Evolutionary conservation across 2,113 vertebrate species (phyloP), one percentile per base, ranked within the genome.

Genomic region (Salvelinus alpinus): DNA sequence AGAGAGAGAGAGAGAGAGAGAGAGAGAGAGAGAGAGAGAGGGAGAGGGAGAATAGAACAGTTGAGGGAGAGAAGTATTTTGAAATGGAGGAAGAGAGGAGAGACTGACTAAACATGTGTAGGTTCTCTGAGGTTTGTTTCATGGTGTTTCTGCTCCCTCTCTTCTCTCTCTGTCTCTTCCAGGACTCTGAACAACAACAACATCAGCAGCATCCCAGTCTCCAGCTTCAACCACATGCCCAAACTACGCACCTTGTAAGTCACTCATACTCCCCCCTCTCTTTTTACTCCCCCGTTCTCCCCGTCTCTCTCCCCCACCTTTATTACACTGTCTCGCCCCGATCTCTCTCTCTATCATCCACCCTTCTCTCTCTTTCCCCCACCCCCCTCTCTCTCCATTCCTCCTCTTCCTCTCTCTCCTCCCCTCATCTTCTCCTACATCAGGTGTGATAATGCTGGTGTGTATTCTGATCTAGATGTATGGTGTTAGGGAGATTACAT

Each of bases 141-240:
- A 54, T 82, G 65, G 73, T 54, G 38, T 81, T 2, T 44, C 38
- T 44, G 38, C 9, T 44, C 8, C 38, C 8, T 3, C 9, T 9
- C 38, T 44, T 11, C 8, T 38, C 38, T 75, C 75, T 80, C 78
- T 48, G 29, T 80, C 38, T 44, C 11, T 71, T 71, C 12, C 88
- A 99, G 98, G 91, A 99, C 98, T 0, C 91, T 99, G 90, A 99
- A 99, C 89, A 99, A 99, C 92, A 99, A 99, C 94, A 99, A 99
- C 82, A 97, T 99, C 92, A 97, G 93, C 85, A 91, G 93, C 89
- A 97, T 99, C 72, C 97, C 97, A 0, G 96, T 99, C 74, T 99
- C 97, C 90, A 99, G 98, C 91, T 99, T 99, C 93, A 99, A 99
- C 91, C 98, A 99, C 91, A 99, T 99, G 98, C 98, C 98, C 87